Evolutionary conservation across 2,888 invertebrate genomes (phyloP), one percentile per base, ranked within the genome.

Genomic region (Thymelicus sylvestris): DNA sequence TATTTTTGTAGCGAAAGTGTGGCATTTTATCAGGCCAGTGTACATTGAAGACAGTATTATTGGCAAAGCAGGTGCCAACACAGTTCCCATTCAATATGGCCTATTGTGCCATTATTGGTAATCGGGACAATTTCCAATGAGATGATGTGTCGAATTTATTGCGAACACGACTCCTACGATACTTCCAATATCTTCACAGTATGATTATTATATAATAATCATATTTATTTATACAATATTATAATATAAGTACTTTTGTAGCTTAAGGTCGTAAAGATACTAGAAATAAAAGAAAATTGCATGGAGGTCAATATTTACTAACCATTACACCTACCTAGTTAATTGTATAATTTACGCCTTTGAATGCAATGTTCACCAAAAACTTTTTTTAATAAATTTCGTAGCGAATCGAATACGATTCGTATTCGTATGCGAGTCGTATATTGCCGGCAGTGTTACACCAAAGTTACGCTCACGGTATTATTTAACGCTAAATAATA

Each of bases 91-190:
- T 88, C 82, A 87, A 85, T 85, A 79, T 74, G 79, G 82, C 79
- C 87, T 81, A 87, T 89, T 89, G 88, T 88, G 80, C 89, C 89
- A 85, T 88, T 89, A 89, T 85, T 84, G 89, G 88, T 85, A 86
- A 88, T 87, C 85, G 86, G 81, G 86, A 86, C 85, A 86, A 85
- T 86, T 87, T 83, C 81, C 81, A 84, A 80, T 81, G 80, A 82
- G 81, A 82, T 86, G 87, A 84, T 83, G 86, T 84, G 85, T 86
- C 83, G 82, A 85, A 86, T 89, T 87, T 88, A 87, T 89, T 80
- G 74, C 78, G 67, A 68, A 65, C 61, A 62, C 52, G 24, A 52
- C 60, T 50, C 38, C 24, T 63, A 47, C 13, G 19, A n/a, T 63
- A 48, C 62, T 63, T 48, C n/a, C 62, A 13, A 47, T 63, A 63